Evolutionary conservation across 2,888 invertebrate species (phyloP).

Genomic region (Tanytarsus gracilentus): DNA sequence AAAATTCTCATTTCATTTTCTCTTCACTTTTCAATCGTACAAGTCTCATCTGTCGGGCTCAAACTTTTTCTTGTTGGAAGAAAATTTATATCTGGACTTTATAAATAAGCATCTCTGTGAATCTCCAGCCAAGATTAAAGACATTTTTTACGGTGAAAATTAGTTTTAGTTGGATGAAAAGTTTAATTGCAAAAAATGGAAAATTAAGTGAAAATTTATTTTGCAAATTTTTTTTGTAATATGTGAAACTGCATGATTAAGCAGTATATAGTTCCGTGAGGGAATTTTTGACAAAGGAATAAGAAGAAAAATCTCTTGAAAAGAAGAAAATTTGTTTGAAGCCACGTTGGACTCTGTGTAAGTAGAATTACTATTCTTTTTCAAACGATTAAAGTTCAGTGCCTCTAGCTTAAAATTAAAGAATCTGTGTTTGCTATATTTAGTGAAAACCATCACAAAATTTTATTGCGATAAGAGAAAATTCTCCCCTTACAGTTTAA

Average conservation of each 20-base stretch:
- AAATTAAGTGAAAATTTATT: too few relatives aligned
- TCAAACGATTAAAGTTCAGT: too few relatives aligned
- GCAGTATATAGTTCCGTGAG: too few relatives aligned
- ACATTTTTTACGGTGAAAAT: too few relatives aligned
- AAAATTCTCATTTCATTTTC: neutral
- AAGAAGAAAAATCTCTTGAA: conserved; percentile 5
- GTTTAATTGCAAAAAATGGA: too few relatives aligned
- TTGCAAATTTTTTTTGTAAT: too few relatives aligned
- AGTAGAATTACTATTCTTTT: conserved; percentile 8
- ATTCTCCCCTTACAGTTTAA: neutral
- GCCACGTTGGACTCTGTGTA: conserved; percentile 28
- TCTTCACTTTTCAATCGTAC: conserved; percentile 1
- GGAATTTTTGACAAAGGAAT: conserved; percentile 7
- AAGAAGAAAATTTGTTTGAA: conserved; percentile 17
- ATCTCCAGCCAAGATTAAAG: too few relatives aligned
- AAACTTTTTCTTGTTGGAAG: neutral
- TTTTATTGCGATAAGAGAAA: neutral
- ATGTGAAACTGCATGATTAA: too few relatives aligned
- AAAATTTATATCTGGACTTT: neutral
- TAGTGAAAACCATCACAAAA: neutral
- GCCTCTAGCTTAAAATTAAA: too few relatives aligned
- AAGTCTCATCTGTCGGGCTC: neutral
- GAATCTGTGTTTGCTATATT: neutral
- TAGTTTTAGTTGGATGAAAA: too few relatives aligned
- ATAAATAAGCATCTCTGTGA: neutral